Conservation (phyloP, 2,888 invertebrate species). For the Hirtodrosophila trivittata region DNA sequence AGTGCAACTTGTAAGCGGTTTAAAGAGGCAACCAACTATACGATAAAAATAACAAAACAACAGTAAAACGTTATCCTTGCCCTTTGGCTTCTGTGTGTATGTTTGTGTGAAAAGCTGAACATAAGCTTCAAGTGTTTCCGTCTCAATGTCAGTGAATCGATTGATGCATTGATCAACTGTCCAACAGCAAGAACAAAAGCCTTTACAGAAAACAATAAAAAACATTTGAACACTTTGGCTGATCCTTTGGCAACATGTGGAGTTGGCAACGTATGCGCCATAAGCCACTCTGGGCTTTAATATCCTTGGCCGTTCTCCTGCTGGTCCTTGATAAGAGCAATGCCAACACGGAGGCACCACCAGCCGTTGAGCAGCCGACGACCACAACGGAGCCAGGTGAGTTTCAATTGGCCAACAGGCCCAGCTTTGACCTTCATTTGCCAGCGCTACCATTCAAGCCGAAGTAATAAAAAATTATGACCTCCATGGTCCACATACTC, state of each 20-base stretch:
- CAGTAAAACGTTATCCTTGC: slow-evolving; percentile 28
- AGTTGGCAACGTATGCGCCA: slow-evolving; percentile 76
- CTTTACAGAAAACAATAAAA: background rate
- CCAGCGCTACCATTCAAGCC: slow-evolving; percentile 6
- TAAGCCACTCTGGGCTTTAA: slow-evolving; percentile 77
- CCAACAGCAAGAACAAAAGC: slow-evolving; percentile 18
- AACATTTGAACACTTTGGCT: no score
- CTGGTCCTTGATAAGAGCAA: slow-evolving; percentile 77
- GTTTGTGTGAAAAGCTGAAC: slow-evolving; percentile 5
- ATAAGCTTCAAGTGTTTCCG: slow-evolving; percentile 35
- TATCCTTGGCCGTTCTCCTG: slow-evolving; percentile 76
- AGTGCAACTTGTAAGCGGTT: slow-evolving; percentile 40
- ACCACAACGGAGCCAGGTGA: slow-evolving; percentile 81
- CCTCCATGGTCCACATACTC: slow-evolving; percentile 11
- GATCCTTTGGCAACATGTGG: slow-evolving; percentile 63
- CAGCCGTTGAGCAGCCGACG: slow-evolving; percentile 63
- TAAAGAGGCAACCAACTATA: slow-evolving; percentile 36
- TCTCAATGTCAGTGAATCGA: slow-evolving; percentile 55
- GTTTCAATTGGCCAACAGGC: slow-evolving; percentile 41
- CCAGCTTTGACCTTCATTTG: slow-evolving; percentile 49
- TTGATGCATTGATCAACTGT: slow-evolving; percentile 41
- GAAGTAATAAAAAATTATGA: slow-evolving; percentile 38
- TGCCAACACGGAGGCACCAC: slow-evolving; percentile 68
- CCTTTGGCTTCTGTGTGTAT: slow-evolving; percentile 4
- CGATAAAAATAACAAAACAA: slow-evolving; percentile 17